Evolutionary conservation across 2,113 vertebrate genomes (phyloP).

Genomic region (Melanerpes formicivorus): DNA sequence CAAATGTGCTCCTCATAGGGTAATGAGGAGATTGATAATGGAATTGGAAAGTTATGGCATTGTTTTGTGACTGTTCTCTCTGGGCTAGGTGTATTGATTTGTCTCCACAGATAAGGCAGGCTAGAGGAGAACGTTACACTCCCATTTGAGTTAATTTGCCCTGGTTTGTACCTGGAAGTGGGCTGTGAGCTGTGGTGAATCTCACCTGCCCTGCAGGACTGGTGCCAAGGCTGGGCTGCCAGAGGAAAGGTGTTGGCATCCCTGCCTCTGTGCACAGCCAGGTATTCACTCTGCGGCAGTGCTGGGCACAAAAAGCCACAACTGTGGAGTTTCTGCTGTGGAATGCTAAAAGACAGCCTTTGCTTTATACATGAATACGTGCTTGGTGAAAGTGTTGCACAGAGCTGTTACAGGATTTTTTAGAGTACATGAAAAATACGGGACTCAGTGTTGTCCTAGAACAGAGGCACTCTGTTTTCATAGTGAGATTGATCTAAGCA

Average conservation of each 20-base stretch:
- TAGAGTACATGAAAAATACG: not conserved
- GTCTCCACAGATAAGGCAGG: not conserved
- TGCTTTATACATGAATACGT: not conserved
- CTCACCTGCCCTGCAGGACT: accelerated
- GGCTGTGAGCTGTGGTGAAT: not conserved
- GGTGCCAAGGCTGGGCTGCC: not conserved
- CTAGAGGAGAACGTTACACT: accelerated
- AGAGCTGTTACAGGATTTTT: not conserved
- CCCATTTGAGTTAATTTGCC: not conserved
- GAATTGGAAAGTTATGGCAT: not conserved
- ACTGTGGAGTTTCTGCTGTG: not conserved
- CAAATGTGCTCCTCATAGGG: not conserved
- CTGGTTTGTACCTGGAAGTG: accelerated
- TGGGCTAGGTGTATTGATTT: accelerated
- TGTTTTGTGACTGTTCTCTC: not conserved
- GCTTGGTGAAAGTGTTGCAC: not conserved
- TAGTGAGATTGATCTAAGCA: not conserved
- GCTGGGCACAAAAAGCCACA: not conserved
- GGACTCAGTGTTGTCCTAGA: not conserved
- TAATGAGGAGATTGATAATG: not conserved
- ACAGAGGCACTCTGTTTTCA: not conserved
- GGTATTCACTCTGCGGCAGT: accelerated
- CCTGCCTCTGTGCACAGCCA: accelerated
- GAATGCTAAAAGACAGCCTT: not conserved
- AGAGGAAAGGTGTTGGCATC: accelerated